Evolutionary conservation across 1,140 invertebrate species (phyloP), one percentile per base, ranked within the genome.

Genomic region (Atta texana): DNA sequence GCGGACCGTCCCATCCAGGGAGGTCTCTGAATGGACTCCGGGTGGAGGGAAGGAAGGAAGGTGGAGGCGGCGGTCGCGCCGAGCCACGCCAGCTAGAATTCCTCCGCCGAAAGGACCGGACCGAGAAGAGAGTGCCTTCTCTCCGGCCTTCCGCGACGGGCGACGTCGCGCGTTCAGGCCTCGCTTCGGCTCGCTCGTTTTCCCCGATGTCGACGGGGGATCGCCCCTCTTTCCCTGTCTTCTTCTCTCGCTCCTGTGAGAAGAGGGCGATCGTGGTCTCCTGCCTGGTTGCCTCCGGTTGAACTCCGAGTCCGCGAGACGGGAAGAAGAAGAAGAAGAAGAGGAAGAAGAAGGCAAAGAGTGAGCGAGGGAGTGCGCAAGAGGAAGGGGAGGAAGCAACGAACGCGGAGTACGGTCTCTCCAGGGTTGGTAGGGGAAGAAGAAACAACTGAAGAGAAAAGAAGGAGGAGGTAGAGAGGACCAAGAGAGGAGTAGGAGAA

Each of bases 1-100:
- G 91, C 89, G 90, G 91, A 93, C 88, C 92, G 92, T 94, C 93
- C 94, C 94, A 94, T 94, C 94, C 94, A 93, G 94, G 94, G 92
- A 93, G 93, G 93, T 92, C 92, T 92, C 92, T 93, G 92, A 93
- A 93, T 94, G 93, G 93, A 93, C 91, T 89, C 85, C 90, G 85
- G 87, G 87, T 81, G 91, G 88, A 92, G 91, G 92, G 92, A 93
- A 91, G 90, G 90, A 93, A 92, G 93, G 92, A 92, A 93, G 92
- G 92, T 92, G 93, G 89, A 90, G 92, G 84, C 66, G 87, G 63
- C 81, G 53, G 86, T 51, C 88, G 81, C 61, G 72, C 51, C 86
- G 91, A 92, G 92, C 91, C 92, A 93, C 94, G 94, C 93, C 91
- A 93, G 90, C 92, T 93, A 92, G 93, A 93, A 94, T 95, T 95